phyloP scores from a whole-genome alignment of 2,113 vertebrate genomes.

The Dascyllus trimaculatus region DNA sequence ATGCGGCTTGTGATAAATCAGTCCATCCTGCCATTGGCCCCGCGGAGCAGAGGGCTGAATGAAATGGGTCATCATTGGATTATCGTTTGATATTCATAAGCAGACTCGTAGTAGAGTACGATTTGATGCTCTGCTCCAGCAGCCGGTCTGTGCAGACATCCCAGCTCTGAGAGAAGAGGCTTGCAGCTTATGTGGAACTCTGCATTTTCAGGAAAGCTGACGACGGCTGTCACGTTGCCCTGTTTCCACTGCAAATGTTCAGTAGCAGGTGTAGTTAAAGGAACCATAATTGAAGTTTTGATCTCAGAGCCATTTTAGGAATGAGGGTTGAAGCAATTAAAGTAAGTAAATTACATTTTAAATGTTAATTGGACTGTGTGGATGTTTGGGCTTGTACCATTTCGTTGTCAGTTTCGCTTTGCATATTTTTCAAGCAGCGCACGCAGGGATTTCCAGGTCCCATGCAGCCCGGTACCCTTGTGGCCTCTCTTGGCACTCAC shows the following conservation, averaged over 20 bases:
- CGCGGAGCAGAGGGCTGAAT: constrained; percentile 26
- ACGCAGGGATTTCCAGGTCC: constrained; percentile 23
- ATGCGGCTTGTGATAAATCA: constrained; percentile 22
- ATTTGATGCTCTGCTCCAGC: constrained; percentile 33
- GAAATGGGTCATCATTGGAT: constrained; percentile 79
- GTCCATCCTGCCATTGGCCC: constrained; percentile 6
- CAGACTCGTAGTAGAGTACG: constrained; percentile 27
- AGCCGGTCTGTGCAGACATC: constrained; percentile 8
- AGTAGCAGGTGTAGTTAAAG: background rate
- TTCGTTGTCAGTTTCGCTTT: background rate
- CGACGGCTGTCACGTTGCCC: background rate
- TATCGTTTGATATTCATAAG: constrained; percentile 72
- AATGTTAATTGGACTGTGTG: too few species aligned
- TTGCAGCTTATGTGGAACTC: background rate
- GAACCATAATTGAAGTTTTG: background rate
- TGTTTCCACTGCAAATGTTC: background rate
- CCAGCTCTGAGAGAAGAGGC: background rate
- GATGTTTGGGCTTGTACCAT: too few species aligned
- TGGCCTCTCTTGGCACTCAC: constrained; percentile 48
- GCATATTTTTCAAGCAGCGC: background rate
- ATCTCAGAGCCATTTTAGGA: background rate
- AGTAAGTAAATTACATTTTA: constrained; percentile 1
- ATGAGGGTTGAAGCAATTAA: constrained; percentile 19
- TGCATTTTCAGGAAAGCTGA: background rate
- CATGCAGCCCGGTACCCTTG: constrained; percentile 11